Percentiles rank a stretch among this genome's conserved stretches.
Conservation (phyloP, 2,888 invertebrate genomes). For the Clostera curtula region DNA sequence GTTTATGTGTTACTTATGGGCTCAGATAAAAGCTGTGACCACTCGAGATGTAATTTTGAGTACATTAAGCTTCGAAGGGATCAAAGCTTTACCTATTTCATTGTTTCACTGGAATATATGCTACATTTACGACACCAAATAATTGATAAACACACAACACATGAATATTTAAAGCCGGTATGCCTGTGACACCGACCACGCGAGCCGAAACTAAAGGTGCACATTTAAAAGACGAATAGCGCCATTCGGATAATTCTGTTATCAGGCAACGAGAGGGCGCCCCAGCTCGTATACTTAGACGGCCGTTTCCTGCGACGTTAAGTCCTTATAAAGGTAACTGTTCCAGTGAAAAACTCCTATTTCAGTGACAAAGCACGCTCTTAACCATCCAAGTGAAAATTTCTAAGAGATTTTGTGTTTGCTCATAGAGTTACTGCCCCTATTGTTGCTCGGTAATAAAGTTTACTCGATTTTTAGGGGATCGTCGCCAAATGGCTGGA, state of each 20-base stretch:
- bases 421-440: slow-evolving; percentile 33
- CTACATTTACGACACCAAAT: too few relatives aligned
- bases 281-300: slow-evolving; percentile 65
- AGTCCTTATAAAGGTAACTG: slow-evolving; percentile 69
- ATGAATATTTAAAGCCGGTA: slow-evolving; percentile 23
- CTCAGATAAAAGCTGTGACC: too few relatives aligned
- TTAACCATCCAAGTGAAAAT: slow-evolving; percentile 58
- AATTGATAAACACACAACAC: slow-evolving; percentile 19
- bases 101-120: too few relatives aligned
- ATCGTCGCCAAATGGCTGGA: too few relatives aligned
- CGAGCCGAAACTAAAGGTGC: slow-evolving; percentile 63
- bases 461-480: slow-evolving; percentile 30
- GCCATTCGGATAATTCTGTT: slow-evolving; percentile 80
- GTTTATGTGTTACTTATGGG: too few relatives aligned
- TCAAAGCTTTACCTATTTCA: too few relatives aligned
- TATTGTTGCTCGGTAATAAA: slow-evolving; percentile 34
- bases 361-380: slow-evolving; percentile 59
- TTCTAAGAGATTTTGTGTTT: slow-evolving; percentile 48
- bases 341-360: slow-evolving; percentile 65
- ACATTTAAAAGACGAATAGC: slow-evolving; percentile 79
- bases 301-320: slow-evolving; percentile 67
- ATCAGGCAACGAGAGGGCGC: slow-evolving; percentile 73
- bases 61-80: too few relatives aligned
- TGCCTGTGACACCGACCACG: slow-evolving; percentile 30
- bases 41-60: too few relatives aligned